A percentile compares a stretch with the other conserved stretches of the same genome.
These are phyloP conservation scores for Tetramorium simillimum DNA, from an alignment of 1,140 invertebrate genomes.

Conservation along the genomic window DNA sequence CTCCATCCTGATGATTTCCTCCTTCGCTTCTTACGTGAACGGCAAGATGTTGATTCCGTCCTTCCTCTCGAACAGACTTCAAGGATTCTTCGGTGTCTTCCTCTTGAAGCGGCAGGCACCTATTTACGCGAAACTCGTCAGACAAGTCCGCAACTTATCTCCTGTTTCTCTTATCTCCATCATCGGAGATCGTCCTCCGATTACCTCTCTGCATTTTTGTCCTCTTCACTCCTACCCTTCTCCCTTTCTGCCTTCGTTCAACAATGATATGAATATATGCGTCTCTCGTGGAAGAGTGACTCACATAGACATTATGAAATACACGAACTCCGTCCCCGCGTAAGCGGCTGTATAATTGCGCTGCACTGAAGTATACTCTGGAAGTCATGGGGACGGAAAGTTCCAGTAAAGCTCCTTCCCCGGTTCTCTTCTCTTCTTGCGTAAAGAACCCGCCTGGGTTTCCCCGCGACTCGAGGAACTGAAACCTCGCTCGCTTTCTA, in stretches of 20 bases:
- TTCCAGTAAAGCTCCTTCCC: conserved; percentile 29
- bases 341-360: conserved; percentile 45
- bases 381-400: conserved; percentile 39
- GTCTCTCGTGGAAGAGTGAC: conserved; percentile 21
- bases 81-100: conserved; percentile 40
- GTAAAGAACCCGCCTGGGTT: conserved; percentile 2
- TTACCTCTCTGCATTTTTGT: neutral
- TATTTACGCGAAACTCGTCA: conserved; percentile 43
- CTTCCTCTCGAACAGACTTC: conserved; percentile 1
- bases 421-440: conserved; percentile 1
- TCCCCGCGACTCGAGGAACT: conserved; percentile 14
- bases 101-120: conserved; percentile 9
- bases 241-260: conserved; percentile 1
- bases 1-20: conserved; percentile 25
- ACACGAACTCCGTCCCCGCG: neutral
- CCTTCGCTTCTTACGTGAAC: neutral
- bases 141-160: conserved; percentile 23
- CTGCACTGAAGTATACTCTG: conserved; percentile 61
- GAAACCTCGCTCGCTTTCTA: conserved; percentile 16
- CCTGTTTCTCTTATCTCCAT: neutral
- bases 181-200: neutral
- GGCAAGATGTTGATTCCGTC: conserved; percentile 11
- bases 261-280: conserved; percentile 49
- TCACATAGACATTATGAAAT: conserved; percentile 41
- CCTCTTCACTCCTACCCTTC: neutral